A percentile compares a stretch with the other conserved stretches of the same genome.
Evolutionary conservation across 2,888 invertebrate genomes (phyloP).

Genomic region (Rutpela maculata): DNA sequence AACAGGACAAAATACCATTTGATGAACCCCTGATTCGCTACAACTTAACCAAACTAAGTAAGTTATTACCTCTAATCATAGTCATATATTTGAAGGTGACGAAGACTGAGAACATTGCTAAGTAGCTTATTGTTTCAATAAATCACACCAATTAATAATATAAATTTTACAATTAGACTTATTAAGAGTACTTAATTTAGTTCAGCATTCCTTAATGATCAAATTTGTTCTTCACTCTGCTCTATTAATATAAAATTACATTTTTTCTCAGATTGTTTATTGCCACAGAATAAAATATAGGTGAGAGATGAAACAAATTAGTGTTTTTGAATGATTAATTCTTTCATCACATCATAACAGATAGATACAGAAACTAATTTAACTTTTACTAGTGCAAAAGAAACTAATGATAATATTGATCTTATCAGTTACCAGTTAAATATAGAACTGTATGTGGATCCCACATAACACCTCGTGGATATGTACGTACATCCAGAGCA

Average conservation of each 20-base stretch:
- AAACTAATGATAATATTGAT: too few relatives aligned
- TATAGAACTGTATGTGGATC: too few relatives aligned
- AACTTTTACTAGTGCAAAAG: too few relatives aligned
- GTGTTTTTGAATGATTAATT: too few relatives aligned
- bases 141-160: slow-evolving; percentile 20
- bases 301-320: too few relatives aligned
- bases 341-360: too few relatives aligned
- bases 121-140: slow-evolving; percentile 6
- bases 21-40: slow-evolving; percentile 72
- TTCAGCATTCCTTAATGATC: background rate
- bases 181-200: slow-evolving; percentile 19
- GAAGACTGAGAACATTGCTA: background rate
- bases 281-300: too few relatives aligned
- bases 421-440: too few relatives aligned
- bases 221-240: background rate
- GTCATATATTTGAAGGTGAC: slow-evolving; percentile 2
- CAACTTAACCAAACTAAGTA: slow-evolving; percentile 80
- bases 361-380: too few relatives aligned
- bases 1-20: slow-evolving; percentile 70
- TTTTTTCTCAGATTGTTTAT: background rate
- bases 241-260: too few relatives aligned
- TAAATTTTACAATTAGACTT: slow-evolving; percentile 26
- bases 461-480: too few relatives aligned
- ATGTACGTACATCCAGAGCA: too few relatives aligned
- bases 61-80: slow-evolving; percentile 68